phyloP scores from a whole-genome alignment of 2,888 invertebrate species.

The Unio delphinus region DNA sequence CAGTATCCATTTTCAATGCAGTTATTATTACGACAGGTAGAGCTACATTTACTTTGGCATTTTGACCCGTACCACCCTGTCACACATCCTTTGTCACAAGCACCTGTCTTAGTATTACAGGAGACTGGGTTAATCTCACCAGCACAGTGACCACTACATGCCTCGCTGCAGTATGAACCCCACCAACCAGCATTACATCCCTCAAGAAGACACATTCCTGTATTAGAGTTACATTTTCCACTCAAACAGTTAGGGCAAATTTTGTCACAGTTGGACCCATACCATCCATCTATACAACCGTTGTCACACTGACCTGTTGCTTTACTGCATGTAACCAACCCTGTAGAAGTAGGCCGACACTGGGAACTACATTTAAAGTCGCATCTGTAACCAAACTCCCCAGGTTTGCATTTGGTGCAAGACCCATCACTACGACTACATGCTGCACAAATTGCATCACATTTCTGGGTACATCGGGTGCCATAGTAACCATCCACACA shows the following conservation, averaged over 20 bases:
- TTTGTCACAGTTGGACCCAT: too few species aligned
- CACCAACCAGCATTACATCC: too few species aligned
- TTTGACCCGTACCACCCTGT: constrained; percentile 22
- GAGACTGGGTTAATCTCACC: too few species aligned
- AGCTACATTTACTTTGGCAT: constrained; percentile 16
- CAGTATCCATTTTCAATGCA: constrained; percentile 22
- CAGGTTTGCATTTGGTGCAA: constrained; percentile 14
- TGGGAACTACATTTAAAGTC: constrained; percentile 13
- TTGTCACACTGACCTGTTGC: too few species aligned
- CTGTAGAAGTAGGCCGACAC: constrained; percentile 1
- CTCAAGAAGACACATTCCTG: too few species aligned
- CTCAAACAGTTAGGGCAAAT: too few species aligned
- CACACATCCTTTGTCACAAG: constrained; percentile 25
- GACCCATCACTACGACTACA: constrained; percentile 11
- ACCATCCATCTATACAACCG: too few species aligned
- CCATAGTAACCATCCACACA: not conserved
- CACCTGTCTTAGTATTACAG: not conserved
- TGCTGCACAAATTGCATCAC: constrained; percentile 5
- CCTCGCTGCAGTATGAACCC: too few species aligned
- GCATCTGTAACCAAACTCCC: constrained; percentile 14
- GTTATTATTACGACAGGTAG: constrained; percentile 14
- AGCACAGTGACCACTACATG: too few species aligned
- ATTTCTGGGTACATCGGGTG: not conserved
- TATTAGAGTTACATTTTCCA: too few species aligned
- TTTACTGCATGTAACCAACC: too few species aligned